These are phyloP conservation scores for Allobates femoralis DNA, from an alignment of 2,797 vertebrate species.

Conservation along the genomic window DNA sequence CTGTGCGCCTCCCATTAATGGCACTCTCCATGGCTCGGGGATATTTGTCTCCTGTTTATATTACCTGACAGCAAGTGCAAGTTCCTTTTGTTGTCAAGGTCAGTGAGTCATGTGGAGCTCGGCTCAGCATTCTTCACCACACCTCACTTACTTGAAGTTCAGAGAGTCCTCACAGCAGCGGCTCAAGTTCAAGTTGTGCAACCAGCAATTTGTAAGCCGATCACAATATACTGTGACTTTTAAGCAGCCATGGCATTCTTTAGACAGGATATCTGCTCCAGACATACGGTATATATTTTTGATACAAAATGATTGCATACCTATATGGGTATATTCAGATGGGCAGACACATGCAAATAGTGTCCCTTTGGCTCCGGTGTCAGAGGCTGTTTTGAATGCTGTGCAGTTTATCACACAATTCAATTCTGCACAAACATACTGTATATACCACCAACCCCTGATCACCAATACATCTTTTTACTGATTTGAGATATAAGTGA, in stretches of 20 bases:
- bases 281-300: no score
- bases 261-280: not conserved
- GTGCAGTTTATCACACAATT: no score
- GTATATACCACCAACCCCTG: no score
- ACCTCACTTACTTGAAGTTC: conserved; percentile 17
- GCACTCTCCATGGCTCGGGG: not conserved
- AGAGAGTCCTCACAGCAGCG: not conserved
- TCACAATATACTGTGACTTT: not conserved
- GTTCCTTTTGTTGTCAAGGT: conserved; percentile 41
- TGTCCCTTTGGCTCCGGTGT: no score
- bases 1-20: not conserved
- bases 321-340: no score
- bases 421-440: no score
- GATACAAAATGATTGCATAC: no score
- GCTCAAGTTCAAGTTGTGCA: conserved; percentile 18
- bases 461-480: no score
- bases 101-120: conserved; percentile 42
- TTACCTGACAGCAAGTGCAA: conserved; percentile 29
- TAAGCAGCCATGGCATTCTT: not conserved
- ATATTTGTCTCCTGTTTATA: conserved; percentile 18
- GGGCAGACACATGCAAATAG: no score
- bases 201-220: conserved; percentile 14
- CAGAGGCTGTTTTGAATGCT: no score
- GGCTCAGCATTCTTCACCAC: conserved; percentile 42
- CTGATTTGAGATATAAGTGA: no score